Evolutionary conservation across 2,797 vertebrate genomes (phyloP).

Genomic region (Vireo griseus): DNA sequence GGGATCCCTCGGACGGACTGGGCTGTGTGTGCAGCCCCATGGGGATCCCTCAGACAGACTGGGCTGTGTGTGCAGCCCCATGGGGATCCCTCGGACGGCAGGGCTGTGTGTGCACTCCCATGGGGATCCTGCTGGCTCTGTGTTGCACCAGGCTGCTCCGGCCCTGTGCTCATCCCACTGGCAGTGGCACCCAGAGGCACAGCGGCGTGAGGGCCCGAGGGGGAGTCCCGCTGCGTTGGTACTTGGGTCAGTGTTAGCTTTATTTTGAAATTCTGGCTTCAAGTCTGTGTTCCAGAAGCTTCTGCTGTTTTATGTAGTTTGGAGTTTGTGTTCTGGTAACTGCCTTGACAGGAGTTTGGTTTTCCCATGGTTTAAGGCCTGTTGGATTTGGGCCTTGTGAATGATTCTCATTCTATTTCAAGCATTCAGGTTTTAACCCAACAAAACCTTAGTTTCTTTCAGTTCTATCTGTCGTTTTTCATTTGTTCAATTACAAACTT

Average conservation of each 20-base stretch:
- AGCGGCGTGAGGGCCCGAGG: fast-evolving
- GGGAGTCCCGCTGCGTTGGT: fast-evolving
- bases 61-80: too few species aligned
- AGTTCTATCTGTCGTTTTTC: background rate
- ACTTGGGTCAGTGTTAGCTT: background rate
- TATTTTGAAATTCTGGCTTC: background rate
- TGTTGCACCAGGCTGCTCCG: too few species aligned
- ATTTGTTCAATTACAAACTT: background rate
- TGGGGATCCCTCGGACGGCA: too few species aligned
- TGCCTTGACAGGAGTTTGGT: background rate
- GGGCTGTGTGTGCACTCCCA: too few species aligned
- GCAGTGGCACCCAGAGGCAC: fast-evolving
- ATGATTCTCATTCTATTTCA: background rate
- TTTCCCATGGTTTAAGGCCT: background rate
- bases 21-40: too few species aligned
- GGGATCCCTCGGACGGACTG: too few species aligned
- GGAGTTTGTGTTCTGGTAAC: background rate
- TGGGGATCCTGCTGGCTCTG: too few species aligned
- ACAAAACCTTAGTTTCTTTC: background rate
- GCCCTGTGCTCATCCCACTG: too few species aligned
- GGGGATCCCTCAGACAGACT: too few species aligned
- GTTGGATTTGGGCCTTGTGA: background rate
- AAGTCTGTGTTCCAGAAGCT: background rate
- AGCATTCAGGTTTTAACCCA: background rate
- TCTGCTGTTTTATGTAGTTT: fast-evolving